Evolutionary conservation across 2,888 invertebrate genomes (phyloP), one percentile per base, ranked within the genome.

Genomic region (Nipponacmea schrenckii): DNA sequence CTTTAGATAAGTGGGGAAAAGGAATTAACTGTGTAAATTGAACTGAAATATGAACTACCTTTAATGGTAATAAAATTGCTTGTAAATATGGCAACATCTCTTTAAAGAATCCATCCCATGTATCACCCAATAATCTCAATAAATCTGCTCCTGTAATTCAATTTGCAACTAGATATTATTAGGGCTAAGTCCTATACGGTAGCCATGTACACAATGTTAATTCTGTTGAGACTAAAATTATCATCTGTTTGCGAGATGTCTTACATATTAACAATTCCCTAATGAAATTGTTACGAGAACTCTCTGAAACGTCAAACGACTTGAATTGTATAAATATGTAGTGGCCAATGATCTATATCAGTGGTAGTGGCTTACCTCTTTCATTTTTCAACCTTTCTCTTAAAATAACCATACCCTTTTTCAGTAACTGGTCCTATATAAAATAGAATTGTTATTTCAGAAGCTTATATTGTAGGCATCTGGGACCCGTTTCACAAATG

Each of bases 381-480:
- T 84, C 83, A 46, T 82, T 79, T 72, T 84, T 84, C 64, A 86
- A 82, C 26, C 79, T 78, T 67, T 86, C 86, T 63, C 85, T 69
- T 39, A 86, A 69, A 17, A 84, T 84, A 56, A 85, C 82, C 84
- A 85, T 84, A 31, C 86, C 86, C 71, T 85, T 85, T 73, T 82
- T 84, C 68, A 85, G 73, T 12, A 86, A 73, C 73, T 86, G 84
- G 68, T 86, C 85, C 86, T 86, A 77, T 31, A 31, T 31, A 2
- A 31, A 62, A n/a, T 20, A n/a, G n/a, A n/a, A n/a, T n/a, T n/a
- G n/a, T n/a, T n/a, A n/a, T n/a, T n/a, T n/a, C n/a, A n/a, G n/a
- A n/a, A n/a, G n/a, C n/a, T n/a, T n/a, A n/a, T n/a, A n/a, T n/a
- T n/a, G n/a, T n/a, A n/a, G n/a, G n/a, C n/a, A n/a, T n/a, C n/a